A percentile compares a stretch with the other conserved stretches of the same genome.
phyloP scores from a whole-genome alignment of 2,797 vertebrate species.

The Poliocrania exsul region DNA sequence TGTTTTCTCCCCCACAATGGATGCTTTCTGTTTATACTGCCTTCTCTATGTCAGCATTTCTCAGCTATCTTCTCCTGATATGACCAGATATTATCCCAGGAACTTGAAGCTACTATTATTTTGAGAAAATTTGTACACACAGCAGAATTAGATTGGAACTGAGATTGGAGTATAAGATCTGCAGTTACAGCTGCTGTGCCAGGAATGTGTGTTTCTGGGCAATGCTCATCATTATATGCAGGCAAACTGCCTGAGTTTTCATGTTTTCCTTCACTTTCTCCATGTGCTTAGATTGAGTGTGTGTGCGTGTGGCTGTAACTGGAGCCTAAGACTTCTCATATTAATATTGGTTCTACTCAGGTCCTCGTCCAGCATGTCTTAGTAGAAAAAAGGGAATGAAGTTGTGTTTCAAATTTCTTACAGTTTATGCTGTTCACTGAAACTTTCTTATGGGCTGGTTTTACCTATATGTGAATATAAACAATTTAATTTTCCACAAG shows the following conservation, averaged over 20 bases:
- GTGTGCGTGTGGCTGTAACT: accelerated
- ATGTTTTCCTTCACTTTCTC: background rate
- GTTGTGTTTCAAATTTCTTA: background rate
- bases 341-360: background rate
- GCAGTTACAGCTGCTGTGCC: background rate
- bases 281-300: background rate
- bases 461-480: background rate
- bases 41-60: background rate
- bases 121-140: background rate
- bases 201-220: background rate
- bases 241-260: background rate
- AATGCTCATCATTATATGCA: background rate
- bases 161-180: background rate
- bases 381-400: background rate
- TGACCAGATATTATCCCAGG: background rate
- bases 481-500: background rate
- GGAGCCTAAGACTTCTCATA: background rate
- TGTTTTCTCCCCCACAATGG: background rate
- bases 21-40: background rate
- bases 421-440: background rate
- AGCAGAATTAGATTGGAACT: background rate
- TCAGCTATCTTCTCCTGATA: background rate
- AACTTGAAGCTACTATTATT: background rate
- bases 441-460: background rate
- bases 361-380: background rate